Evolutionary conservation across 2,888 invertebrate species (phyloP), one percentile per base, ranked within the genome.

Genomic region (Cryptophagus acutangulus): DNA sequence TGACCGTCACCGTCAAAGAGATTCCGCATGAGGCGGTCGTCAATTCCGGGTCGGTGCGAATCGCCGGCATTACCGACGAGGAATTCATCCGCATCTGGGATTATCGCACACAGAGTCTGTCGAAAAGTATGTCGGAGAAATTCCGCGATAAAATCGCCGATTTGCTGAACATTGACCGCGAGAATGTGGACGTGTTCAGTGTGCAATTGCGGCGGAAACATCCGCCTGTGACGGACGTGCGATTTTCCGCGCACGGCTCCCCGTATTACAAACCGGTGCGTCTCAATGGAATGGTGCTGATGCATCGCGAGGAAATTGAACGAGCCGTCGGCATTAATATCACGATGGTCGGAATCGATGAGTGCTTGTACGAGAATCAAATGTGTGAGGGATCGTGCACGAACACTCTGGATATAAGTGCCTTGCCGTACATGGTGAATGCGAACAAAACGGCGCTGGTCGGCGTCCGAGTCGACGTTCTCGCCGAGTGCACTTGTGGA

Each of bases 271-370:
- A 94, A 62, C 88, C 96, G 0, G 90, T 92, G 4, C 79, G 91
- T 66, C 77, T 97, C 51, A 93, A 99, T 66, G 96, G 96, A 8
- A 85, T 95, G 40, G 88, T 97, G 1, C 72, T 93, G 30, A 88
- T 91, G 84, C 87, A 94, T 66, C 78, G 93, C 43, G 90, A 91
- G 70, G 89, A 91, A 78, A 93, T 95, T 61, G 93, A 94, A 70
- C 80, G 84, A 58, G 85, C 87, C 48, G 89, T 95, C n/a, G 94
- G 93, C 29, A 88, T 95, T 46, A 92, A 91, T 64, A 92, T 96
- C 43, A 91, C 91, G 9, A 94, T 95, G 94, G 94, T 97, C 12
- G 95, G 95, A 47, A 95, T 99, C 55, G 96, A 94, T 61, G 93
- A 94, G 72, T 94, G 93, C 67, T 75, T 93, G 46, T 90, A 92